phyloP scores from a whole-genome alignment of 2,888 invertebrate genomes.

The Temnothorax ravouxi region DNA sequence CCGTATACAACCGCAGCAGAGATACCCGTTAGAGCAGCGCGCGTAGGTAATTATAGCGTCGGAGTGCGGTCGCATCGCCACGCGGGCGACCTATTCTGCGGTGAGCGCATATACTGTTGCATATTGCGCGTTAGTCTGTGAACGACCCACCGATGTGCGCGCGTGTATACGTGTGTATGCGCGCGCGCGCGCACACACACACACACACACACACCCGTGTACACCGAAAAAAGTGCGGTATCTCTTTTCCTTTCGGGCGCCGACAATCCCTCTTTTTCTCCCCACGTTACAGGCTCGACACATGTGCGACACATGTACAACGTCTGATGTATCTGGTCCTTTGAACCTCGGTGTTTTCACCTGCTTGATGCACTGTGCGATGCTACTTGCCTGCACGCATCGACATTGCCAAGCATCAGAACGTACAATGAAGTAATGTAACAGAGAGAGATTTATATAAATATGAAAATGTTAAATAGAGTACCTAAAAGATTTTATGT shows the following conservation, averaged over 20 bases:
- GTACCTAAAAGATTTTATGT: not conserved
- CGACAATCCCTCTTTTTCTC: not conserved
- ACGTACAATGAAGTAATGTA: not conserved
- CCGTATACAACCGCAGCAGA: constrained; percentile 77
- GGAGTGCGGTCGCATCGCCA: constrained; percentile 75
- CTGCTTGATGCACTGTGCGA: constrained; percentile 17
- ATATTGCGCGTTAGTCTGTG: constrained; percentile 59
- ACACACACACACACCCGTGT: not conserved
- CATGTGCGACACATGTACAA: constrained; percentile 44
- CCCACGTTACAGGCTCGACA: constrained; percentile 20
- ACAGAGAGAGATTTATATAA: not conserved
- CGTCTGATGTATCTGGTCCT: not conserved
- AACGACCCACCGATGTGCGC: constrained; percentile 59
- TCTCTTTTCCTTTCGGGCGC: constrained; percentile 16
- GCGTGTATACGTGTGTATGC: not conserved
- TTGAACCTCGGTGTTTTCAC: constrained; percentile 42
- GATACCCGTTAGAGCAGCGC: constrained; percentile 73
- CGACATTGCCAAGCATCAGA: not conserved
- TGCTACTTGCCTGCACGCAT: not conserved
- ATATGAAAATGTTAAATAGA: not conserved
- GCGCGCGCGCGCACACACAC: no score
- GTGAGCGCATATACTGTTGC: constrained; percentile 63
- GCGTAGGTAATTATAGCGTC: constrained; percentile 75
- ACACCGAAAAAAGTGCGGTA: constrained; percentile 19
- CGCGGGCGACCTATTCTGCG: constrained; percentile 70